Base-by-base conservation (phyloP, 1,140 invertebrate species). In the Procambarus virginalis region DNA sequence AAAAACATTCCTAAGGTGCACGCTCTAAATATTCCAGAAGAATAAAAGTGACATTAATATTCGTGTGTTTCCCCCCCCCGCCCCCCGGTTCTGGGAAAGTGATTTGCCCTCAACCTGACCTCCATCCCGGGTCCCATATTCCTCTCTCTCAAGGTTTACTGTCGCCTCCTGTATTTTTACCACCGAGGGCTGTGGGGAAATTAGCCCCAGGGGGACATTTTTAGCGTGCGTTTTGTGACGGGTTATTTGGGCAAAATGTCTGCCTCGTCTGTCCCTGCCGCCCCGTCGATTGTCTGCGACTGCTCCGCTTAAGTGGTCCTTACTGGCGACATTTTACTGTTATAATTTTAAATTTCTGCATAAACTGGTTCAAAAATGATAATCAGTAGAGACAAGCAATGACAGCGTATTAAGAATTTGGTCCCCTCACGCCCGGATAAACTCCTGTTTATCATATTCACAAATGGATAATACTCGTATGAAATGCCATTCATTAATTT, bases 61-160 rank as follows among this genome's bases (percentile, higher is more conserved):
- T 58, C 79, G 58, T 48, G 51, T 60, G 84, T 58, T 60, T 58
- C 34, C 34, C 87, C 34, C 34, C 68, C 34, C 14, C 60, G n/a
- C n/a, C n/a, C n/a, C 60, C 45, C 73, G 46, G 34, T 64, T 80
- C 64, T 89, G 58, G 87, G 87, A 89, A n/a, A 89, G 60, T 89
- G 87, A 89, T 89, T 89, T 89, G 87, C 87, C 87, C 87, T 89
- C 87, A n/a, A 78, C 75, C 81, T 89, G 87, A 89, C 87, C 87
- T 84, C 87, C 73, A 86, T 79, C 22, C 84, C 22, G 73, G 58
- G 75, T 34, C 46, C 76, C 76, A 84, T 75, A 75, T 75, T 48
- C 48, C 12, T 17, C 70, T 84, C 68, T n/a, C 55, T 81, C 49
- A 48, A 8, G 46, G 64, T 81, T 81, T 70, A 80, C 70, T n/a